Evolutionary conservation across 2,113 vertebrate species (phyloP), one percentile per base, ranked within the genome.

Genomic region (Zootoca vivipara): DNA sequence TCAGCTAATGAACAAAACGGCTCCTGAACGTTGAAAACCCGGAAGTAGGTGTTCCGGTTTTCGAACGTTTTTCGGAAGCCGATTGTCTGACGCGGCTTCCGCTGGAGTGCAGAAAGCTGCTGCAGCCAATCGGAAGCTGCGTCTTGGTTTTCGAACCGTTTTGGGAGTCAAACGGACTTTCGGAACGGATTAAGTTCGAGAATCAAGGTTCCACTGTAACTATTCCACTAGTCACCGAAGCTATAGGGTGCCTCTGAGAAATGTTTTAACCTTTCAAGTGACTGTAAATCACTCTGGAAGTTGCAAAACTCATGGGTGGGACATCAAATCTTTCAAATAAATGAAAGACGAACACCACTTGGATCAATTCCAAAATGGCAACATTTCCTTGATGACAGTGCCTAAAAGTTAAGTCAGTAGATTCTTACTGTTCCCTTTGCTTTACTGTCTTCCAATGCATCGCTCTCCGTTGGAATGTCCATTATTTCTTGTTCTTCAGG

Each of bases 381-480:
- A 46, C 24, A 58, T 70, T 56, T 80, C 20, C 65, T 26, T 69
- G 7, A 22, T 26, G 12, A 62, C 5, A 46, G 6, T 6, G 33
- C 15, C 16, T 56, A 35, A 46, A 58, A 4, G 18, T 5, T 86
- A 56, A 7, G 78, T 16, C 20, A 78, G 85, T 4, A 30, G 74
- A 33, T 6, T 65, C 96, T 92, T 93, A 98, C 98, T 89, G 95
- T 98, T 95, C 92, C 91, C 92, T 91, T 98, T 72, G 97, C 96
- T 30, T 94, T 96, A 78, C 85, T 95, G 83, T 96, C 96, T 83
- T 94, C 96, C 38, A 94, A 91, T 42, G 93, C 94, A 46, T n/a
- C 75, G 62, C 81, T 94, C 78, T 95, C 93, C 74, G 85, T 28
- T 67, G 79, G 46, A 1, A 88, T 10, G 62, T 97, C 97, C 90